phyloP scores from a whole-genome alignment of 2,888 invertebrate genomes.

The Emesis furor region DNA sequence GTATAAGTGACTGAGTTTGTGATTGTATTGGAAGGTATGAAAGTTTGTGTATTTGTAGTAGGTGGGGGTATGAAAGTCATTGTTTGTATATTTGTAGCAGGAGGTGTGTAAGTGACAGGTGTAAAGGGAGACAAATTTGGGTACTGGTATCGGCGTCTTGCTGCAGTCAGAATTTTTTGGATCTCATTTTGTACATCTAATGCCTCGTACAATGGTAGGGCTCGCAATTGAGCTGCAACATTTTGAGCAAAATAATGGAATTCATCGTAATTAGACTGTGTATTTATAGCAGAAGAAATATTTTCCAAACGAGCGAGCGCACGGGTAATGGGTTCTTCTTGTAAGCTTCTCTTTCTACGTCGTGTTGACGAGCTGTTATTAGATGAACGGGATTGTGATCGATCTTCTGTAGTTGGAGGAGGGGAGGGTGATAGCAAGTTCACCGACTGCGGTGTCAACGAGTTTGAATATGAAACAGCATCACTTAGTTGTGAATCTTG shows the following conservation, averaged over 20 bases:
- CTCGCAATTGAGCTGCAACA: slow-evolving; percentile 57
- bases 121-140: slow-evolving; percentile 43
- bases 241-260: slow-evolving; percentile 26
- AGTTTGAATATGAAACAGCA: too few relatives aligned
- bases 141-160: slow-evolving; percentile 46
- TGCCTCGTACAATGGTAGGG: slow-evolving; percentile 49
- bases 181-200: slow-evolving; percentile 56
- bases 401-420: too few relatives aligned
- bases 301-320: slow-evolving; percentile 36
- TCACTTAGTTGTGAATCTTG: slow-evolving; percentile 24
- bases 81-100: not conserved
- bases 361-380: too few relatives aligned
- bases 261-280: not conserved
- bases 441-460: too few relatives aligned
- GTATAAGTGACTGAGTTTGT: too few relatives aligned
- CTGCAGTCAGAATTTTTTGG: slow-evolving; percentile 52
- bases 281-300: slow-evolving; percentile 43
- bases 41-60: not conserved
- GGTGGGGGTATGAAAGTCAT: too few relatives aligned
- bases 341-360: slow-evolving; percentile 10
- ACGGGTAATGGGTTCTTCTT: not conserved
- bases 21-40: not conserved
- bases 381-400: too few relatives aligned
- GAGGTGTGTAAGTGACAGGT: not conserved
- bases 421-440: too few relatives aligned